Evolutionary conservation across 2,888 invertebrate genomes (phyloP), one percentile per base, ranked within the genome.

Genomic region (Rhagonycha fulva): DNA sequence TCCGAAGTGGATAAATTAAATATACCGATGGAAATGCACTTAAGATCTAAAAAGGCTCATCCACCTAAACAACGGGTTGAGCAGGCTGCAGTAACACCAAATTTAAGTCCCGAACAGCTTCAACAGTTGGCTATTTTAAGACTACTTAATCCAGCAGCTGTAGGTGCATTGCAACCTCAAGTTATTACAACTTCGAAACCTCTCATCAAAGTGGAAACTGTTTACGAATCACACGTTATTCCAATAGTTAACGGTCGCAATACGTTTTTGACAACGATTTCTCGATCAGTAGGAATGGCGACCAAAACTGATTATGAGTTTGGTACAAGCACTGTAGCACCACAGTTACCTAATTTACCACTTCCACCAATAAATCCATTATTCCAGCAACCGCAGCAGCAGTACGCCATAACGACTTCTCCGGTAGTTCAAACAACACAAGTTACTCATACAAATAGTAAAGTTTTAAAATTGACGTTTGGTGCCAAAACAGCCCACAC

Each of bases 401-500:
- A 95, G 82, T 94, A 92, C 85, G 92, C 94, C 60, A 87, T 96
- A 19, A 94, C 94, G 26, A 95, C 95, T 10, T 94, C 95, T 0
- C 95, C 95, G 0, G 89, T 95, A n/a, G 90, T 96, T 24, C 91
- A 94, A 76, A 95, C 94, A 84, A 95, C 95, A 0, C 89, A 94
- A 82, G 91, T 95, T 12, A 94, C 94, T 1, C 91, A 94, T 80
- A 95, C 95, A 0, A 92, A 94, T 79, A 95, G 96, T 82, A 94
- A 95, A 88, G 89, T 96, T 71, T 88, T 96, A 78, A 96, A 96
- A 87, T 88, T 96, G 81, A 96, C 96, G 11, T 96, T 96, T 85
- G 96, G 96, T n/a, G 96, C 96, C 32, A 95, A 95, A 87, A 96
- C 96, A 0, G 93, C 96, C 0, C 94, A 94, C 85, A 96, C 96